These are phyloP conservation scores for Callitettix versicolor DNA, from an alignment of 1,140 invertebrate genomes.

Conservation along the genomic window DNA sequence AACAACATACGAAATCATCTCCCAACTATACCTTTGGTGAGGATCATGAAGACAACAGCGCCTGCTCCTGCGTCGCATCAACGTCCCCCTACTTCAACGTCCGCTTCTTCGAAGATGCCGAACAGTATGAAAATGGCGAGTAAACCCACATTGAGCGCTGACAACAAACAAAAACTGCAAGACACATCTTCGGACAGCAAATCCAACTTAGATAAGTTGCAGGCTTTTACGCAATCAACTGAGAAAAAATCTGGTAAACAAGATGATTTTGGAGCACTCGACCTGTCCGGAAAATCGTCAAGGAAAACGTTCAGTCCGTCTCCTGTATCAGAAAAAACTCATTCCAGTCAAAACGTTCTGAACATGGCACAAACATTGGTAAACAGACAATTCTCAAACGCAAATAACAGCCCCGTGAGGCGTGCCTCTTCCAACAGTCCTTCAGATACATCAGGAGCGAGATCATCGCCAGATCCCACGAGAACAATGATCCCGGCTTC, in stretches of 20 bases:
- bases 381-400: conserved; percentile 13
- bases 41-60: conserved; percentile 12
- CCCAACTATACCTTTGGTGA: conserved; percentile 11
- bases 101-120: conserved; percentile 1
- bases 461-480: neutral
- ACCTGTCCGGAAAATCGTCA: conserved; percentile 29
- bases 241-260: neutral
- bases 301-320: conserved; percentile 18
- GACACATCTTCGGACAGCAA: no score
- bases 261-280: conserved; percentile 26
- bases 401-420: neutral
- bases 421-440: neutral
- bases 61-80: neutral
- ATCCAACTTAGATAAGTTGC: no score
- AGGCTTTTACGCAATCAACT: no score
- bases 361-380: conserved; percentile 29
- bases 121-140: no score
- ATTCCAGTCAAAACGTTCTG: conserved; percentile 22
- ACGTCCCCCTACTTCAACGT: conserved; percentile 11
- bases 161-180: no score
- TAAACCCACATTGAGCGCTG: no score
- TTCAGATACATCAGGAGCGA: neutral
- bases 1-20: neutral
- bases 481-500: neutral
- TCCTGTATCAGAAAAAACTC: conserved; percentile 3